Base-by-base conservation (phyloP, 2,888 invertebrate species). In the Gerosis bhagava region DNA sequence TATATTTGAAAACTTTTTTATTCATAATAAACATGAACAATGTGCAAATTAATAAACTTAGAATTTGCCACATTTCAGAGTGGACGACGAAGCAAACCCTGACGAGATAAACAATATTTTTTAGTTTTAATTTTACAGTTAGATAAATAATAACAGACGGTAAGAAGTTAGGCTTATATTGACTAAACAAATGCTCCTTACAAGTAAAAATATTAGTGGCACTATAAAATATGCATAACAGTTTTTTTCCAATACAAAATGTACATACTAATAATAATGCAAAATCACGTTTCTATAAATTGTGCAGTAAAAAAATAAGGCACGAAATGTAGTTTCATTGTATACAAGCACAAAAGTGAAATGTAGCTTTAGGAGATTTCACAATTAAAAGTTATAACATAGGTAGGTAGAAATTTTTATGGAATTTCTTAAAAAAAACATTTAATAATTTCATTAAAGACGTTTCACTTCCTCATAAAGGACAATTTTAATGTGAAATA, bases 21-120 rank as follows among this genome's bases (percentile, higher is more conserved):
- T 19, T 70, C 84, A 63, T 75, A 77, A 76, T 84, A 83, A 87
- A 84, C 82, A 77, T 83, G 77, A 83, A 84, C 83, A 79, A 78
- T 83, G 83, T 79, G 84, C 79, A 84, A 83, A 84, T 82, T 73
- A 80, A 73, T 73, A 70, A 70, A 72, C 60, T 57, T 63, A 70
- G 66, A 67, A 76, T 76, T 74, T 73, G 75, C 73, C 57, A 56
- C 55, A 45, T 53, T 42, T 39, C 24, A 34, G 42, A 43, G 48
- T 51, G 46, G 39, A 16, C 24, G 31, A 35, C 32, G 31, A 19
- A 57, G 52, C 48, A 52, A 60, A 64, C 62, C 67, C 60, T 63
- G 61, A 60, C 63, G 62, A 68, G 59, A 63, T 63, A 67, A 69
- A 70, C 65, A 66, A 66, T 5, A 69, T 60, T 63, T 62, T 59